Conservation (phyloP, 1,140 invertebrate genomes). For the Myzus persicae region DNA sequence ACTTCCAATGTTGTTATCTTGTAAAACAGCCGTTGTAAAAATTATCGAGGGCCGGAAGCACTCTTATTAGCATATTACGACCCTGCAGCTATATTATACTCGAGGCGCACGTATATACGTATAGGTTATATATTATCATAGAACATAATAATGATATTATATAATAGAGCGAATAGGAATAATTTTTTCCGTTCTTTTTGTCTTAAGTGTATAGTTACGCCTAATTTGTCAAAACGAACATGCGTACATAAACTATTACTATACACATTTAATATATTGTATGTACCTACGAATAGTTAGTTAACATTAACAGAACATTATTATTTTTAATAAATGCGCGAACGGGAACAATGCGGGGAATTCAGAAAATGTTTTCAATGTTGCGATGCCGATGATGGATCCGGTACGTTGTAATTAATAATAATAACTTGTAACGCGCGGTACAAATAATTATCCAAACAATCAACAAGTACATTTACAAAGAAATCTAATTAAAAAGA, state of each 20-base stretch:
- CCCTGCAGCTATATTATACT: neutral
- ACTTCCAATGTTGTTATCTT: neutral
- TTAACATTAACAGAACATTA: neutral
- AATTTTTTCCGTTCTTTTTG: neutral
- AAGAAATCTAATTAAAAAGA: conserved; percentile 27
- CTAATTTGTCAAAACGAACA: conserved; percentile 2
- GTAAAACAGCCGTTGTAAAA: conserved; percentile 27
- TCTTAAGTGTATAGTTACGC: neutral
- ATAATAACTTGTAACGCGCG: neutral
- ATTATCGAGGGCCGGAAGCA: conserved; percentile 32
- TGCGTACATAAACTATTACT: neutral
- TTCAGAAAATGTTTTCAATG: neutral
- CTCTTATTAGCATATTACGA: conserved; percentile 35
- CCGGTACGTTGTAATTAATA: conserved; percentile 26
- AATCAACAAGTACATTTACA: neutral
- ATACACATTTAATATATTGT: neutral
- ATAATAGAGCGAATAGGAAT: conserved; percentile 3
- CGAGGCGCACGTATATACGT: neutral
- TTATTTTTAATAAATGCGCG: neutral
- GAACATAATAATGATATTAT: too few species aligned
- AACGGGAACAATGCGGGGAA: neutral
- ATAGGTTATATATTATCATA: neutral
- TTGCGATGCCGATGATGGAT: conserved; percentile 3
- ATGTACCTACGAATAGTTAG: neutral
- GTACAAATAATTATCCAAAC: neutral